phyloP scores from a whole-genome alignment of 1,140 invertebrate species.

The Telenomus remus region DNA sequence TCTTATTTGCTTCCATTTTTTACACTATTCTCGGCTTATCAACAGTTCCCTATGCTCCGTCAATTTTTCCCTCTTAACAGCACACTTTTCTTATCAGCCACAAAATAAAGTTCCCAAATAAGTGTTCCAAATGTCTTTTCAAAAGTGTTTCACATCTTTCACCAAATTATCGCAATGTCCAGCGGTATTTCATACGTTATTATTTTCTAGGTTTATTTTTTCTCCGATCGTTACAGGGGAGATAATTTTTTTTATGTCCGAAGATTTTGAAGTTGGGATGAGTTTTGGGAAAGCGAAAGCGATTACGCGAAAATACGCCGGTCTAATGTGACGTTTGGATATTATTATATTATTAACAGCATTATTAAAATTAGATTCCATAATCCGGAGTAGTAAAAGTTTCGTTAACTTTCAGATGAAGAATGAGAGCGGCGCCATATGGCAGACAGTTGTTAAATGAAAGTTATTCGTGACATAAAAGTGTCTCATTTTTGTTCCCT shows the following conservation, averaged over 20 bases:
- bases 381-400: conserved; percentile 44
- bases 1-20: conserved; percentile 48
- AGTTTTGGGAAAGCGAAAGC: conserved; percentile 19
- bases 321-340: conserved; percentile 4
- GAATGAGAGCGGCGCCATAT: conserved; percentile 47
- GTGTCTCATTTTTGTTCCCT: conserved; percentile 34
- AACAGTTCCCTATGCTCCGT: conserved; percentile 46
- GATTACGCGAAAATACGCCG: conserved; percentile 7
- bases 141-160: too few relatives aligned
- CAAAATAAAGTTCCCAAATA: too few relatives aligned
- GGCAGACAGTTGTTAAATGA: conserved; percentile 54
- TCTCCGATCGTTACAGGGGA: too few relatives aligned
- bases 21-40: conserved; percentile 47
- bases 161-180: too few relatives aligned
- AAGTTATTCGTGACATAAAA: conserved; percentile 49
- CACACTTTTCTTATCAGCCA: conserved; percentile 17
- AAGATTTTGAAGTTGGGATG: background rate
- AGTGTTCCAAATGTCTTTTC: too few relatives aligned
- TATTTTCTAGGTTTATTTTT: too few relatives aligned
- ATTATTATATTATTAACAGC: conserved; percentile 39
- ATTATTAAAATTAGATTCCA: conserved; percentile 45
- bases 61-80: conserved; percentile 19
- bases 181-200: too few relatives aligned
- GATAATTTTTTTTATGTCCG: too few relatives aligned
- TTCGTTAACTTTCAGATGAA: conserved; percentile 48